These are phyloP conservation scores for Tipula lateralis DNA, from an alignment of 2,888 invertebrate genomes.

Conservation along the genomic window DNA sequence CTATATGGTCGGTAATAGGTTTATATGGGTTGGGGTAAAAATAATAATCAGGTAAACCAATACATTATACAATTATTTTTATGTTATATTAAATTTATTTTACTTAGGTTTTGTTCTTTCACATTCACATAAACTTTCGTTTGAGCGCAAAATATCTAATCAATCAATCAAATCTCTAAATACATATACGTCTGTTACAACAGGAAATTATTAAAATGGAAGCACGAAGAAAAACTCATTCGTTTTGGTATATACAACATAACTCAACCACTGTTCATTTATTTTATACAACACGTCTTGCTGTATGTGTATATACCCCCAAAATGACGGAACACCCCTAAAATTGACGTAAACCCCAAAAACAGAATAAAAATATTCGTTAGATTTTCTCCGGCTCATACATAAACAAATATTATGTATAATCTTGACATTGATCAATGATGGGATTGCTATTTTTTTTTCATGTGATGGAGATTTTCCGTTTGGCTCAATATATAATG, in stretches of 20 bases:
- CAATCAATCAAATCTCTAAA: neutral
- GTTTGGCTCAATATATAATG: neutral
- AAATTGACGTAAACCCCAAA: conserved; percentile 15
- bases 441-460: neutral
- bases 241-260: neutral
- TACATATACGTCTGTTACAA: neutral
- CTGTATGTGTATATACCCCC: neutral
- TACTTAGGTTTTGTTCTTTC: neutral
- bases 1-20: no score
- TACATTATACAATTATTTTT: neutral
- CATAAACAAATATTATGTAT: neutral
- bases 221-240: neutral
- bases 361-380: neutral
- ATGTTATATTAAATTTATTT: neutral
- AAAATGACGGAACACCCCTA: neutral
- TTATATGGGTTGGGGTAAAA: no score
- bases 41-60: neutral
- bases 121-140: neutral
- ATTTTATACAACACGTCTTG: neutral
- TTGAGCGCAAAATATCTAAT: neutral
- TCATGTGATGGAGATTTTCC: neutral
- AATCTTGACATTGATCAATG: conserved; percentile 24
- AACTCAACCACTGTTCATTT: neutral
- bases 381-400: neutral
- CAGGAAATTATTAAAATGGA: neutral